phyloP scores from a whole-genome alignment of 2,888 invertebrate species.

The Orthonychiurus folsomi region DNA sequence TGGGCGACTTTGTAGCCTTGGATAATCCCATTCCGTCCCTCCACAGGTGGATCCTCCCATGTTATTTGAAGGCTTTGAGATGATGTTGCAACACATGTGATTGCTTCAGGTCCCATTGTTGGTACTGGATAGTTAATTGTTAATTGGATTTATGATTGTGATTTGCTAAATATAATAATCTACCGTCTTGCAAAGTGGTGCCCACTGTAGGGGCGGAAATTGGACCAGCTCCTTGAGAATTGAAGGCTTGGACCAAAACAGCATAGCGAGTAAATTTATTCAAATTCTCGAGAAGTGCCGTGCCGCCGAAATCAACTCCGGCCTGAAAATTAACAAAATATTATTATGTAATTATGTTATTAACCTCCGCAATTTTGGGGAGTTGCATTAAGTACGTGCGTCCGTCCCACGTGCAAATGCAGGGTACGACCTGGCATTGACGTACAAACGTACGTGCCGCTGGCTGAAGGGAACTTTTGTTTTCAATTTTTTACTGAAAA shows the following conservation, averaged over 20 bases:
- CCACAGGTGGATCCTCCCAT: constrained; percentile 57
- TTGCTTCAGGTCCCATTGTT: constrained; percentile 57
- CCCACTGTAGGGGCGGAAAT: constrained; percentile 38
- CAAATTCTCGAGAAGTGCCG: constrained; percentile 36
- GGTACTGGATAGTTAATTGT: constrained; percentile 54
- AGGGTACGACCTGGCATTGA: too few relatives aligned
- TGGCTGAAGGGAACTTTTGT: too few relatives aligned
- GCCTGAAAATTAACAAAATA: constrained; percentile 19
- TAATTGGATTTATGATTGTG: constrained; percentile 7
- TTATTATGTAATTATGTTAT: not conserved
- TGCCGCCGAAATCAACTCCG: constrained; percentile 33
- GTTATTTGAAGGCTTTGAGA: constrained; percentile 63
- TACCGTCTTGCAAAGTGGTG: constrained; percentile 40
- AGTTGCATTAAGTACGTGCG: too few relatives aligned
- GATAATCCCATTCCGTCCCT: constrained; percentile 45
- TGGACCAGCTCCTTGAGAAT: constrained; percentile 42
- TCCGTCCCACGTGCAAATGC: too few relatives aligned
- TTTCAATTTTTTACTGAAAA: too few relatives aligned
- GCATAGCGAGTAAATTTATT: constrained; percentile 42
- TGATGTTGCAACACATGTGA: constrained; percentile 59
- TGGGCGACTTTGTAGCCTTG: constrained; percentile 55
- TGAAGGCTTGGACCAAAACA: constrained; percentile 42
- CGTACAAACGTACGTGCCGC: too few relatives aligned
- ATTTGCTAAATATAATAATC: constrained; percentile 2
- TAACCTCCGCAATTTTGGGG: too few relatives aligned